Evolutionary conservation across 2,888 invertebrate genomes (phyloP).

Genomic region (Lycocerus yunnanus): DNA sequence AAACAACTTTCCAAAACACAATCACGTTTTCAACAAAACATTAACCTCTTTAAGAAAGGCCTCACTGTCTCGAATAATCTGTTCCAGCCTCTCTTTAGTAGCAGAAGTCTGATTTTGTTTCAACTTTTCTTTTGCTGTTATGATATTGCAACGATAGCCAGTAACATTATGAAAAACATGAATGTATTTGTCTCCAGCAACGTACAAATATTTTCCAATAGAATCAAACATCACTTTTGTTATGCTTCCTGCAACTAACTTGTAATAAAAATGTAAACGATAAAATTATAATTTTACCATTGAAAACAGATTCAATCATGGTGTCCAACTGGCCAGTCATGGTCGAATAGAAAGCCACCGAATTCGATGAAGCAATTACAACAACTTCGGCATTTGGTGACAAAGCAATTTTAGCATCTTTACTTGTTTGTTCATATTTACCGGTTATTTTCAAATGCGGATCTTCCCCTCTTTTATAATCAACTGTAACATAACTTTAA

Average conservation of each 20-base stretch:
- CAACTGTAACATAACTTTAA: constrained; percentile 64
- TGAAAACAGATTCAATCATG: constrained; percentile 68
- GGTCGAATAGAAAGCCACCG: constrained; percentile 73
- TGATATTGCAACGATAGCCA: constrained; percentile 62
- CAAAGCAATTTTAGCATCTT: constrained; percentile 67
- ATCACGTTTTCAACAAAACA: background rate
- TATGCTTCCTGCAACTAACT: constrained; percentile 65
- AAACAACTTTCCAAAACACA: background rate
- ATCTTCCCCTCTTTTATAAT: constrained; percentile 78
- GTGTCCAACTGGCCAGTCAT: constrained; percentile 68
- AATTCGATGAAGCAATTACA: constrained; percentile 68
- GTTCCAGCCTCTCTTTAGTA: constrained; percentile 76
- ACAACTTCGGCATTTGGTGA: constrained; percentile 81
- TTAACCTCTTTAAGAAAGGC: constrained; percentile 47
- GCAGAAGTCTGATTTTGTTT: constrained; percentile 68
- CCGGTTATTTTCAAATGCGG: constrained; percentile 73
- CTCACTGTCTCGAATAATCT: constrained; percentile 68
- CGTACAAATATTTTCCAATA: constrained; percentile 72
- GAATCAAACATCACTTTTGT: constrained; percentile 75
- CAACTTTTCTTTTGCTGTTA: constrained; percentile 58
- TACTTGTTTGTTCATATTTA: constrained; percentile 61
- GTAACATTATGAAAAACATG: constrained; percentile 79
- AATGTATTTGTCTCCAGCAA: constrained; percentile 76
- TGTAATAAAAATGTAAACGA: background rate
- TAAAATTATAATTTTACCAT: constrained; percentile 54